These are phyloP conservation scores for Pentalonia nigronervosa DNA, from an alignment of 1,140 invertebrate genomes.

Conservation along the genomic window DNA sequence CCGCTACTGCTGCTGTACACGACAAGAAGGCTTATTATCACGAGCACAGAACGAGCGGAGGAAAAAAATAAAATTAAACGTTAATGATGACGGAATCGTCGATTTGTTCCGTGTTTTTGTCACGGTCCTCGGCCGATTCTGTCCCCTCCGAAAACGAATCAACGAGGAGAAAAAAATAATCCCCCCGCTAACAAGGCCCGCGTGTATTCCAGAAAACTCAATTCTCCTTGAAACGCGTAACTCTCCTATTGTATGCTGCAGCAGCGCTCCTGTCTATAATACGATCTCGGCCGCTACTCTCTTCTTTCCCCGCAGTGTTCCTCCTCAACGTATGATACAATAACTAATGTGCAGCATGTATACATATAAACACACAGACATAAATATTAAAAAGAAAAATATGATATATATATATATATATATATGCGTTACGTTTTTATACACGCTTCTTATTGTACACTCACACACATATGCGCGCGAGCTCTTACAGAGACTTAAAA, in stretches of 20 bases:
- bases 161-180: not conserved
- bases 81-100: constrained; percentile 53
- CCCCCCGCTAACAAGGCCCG: constrained; percentile 44
- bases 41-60: not conserved
- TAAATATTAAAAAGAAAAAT: not conserved
- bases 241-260: constrained; percentile 44
- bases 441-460: constrained; percentile 29
- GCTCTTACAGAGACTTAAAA: not conserved
- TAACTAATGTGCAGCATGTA: constrained; percentile 11
- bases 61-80: constrained; percentile 39
- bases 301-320: not conserved
- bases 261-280: not conserved
- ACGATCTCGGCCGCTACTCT: not conserved
- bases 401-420: not conserved
- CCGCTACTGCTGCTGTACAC: not conserved
- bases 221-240: constrained; percentile 37
- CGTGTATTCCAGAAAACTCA: constrained; percentile 47
- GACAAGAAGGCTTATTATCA: not conserved
- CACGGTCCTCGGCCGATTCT: constrained; percentile 30
- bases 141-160: constrained; percentile 12
- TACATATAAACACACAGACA: not conserved
- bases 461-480: not conserved
- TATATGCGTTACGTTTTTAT: not conserved
- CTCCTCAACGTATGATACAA: not conserved
- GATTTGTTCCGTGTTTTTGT: constrained; percentile 55